These are phyloP conservation scores for Blastobasis adustella DNA, from an alignment of 2,888 invertebrate species.

Conservation along the genomic window DNA sequence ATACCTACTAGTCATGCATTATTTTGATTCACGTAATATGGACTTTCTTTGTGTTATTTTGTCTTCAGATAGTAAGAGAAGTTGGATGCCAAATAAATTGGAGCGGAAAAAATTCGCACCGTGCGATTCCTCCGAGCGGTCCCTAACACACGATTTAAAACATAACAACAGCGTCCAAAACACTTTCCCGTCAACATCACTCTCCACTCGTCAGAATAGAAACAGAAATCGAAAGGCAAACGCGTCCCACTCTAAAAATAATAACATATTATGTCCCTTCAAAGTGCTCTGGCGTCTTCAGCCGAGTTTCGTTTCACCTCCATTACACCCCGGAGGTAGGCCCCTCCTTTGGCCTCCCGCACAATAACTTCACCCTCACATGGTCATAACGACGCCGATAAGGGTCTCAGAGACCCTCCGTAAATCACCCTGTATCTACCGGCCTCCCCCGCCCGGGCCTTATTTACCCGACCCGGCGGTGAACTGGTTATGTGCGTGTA, in stretches of 20 bases:
- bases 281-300: constrained; percentile 44
- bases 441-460: constrained; percentile 47
- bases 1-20: too few relatives aligned
- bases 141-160: not conserved
- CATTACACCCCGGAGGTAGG: constrained; percentile 24
- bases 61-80: too few relatives aligned
- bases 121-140: too few relatives aligned
- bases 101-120: too few relatives aligned
- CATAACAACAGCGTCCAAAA: not conserved
- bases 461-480: constrained; percentile 23
- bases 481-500: constrained; percentile 28
- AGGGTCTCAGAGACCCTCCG: constrained; percentile 68
- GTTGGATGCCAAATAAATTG: too few relatives aligned
- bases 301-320: constrained; percentile 41
- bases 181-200: not conserved
- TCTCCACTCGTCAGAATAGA: constrained; percentile 7
- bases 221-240: constrained; percentile 46
- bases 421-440: constrained; percentile 69
- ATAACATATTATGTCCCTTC: constrained; percentile 68
- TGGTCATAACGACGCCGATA: constrained; percentile 74
- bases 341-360: constrained; percentile 33
- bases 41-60: too few relatives aligned
- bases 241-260: constrained; percentile 51
- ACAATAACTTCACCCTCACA: constrained; percentile 71
- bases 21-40: too few relatives aligned